A percentile compares a stretch with the other conserved stretches of the same genome.
phyloP scores from a whole-genome alignment of 2,113 vertebrate genomes.

The Leptodactylus fuscus region DNA sequence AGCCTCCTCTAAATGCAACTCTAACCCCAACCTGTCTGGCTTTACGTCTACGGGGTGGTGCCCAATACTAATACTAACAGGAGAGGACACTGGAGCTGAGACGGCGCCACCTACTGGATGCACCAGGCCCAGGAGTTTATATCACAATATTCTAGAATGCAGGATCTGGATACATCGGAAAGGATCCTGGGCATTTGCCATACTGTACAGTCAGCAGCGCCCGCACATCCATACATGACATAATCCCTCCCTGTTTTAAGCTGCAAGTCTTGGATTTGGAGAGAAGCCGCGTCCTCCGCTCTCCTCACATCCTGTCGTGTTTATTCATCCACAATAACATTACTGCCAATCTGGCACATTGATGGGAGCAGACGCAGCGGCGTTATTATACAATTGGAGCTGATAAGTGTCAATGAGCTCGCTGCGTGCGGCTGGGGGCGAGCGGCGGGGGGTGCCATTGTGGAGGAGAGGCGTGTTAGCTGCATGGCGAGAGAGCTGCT shows the following conservation, averaged over 20 bases:
- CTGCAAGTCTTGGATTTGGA: neutral
- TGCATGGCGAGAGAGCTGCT: neutral
- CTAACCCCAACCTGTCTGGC: no score
- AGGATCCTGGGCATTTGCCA: no score
- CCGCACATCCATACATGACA: no score
- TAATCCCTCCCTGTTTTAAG: neutral
- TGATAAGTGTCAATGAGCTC: neutral
- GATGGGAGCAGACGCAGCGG: neutral
- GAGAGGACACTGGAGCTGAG: no score
- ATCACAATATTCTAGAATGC: no score
- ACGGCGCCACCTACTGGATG: no score
- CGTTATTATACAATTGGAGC: slow-evolving; percentile 23
- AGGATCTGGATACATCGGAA: no score
- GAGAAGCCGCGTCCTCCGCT: neutral
- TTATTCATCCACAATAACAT: neutral
- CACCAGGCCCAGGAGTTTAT: no score
- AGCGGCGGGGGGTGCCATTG: neutral
- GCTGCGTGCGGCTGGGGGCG: neutral
- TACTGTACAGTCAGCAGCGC: no score
- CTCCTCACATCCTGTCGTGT: neutral
- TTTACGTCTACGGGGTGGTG: no score
- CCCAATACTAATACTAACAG: no score
- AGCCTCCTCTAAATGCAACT: no score
- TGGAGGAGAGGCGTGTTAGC: neutral
- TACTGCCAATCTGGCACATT: neutral